These are phyloP conservation scores for Dendrocincla tyrannina DNA, from an alignment of 2,797 vertebrate genomes.

Conservation along the genomic window DNA sequence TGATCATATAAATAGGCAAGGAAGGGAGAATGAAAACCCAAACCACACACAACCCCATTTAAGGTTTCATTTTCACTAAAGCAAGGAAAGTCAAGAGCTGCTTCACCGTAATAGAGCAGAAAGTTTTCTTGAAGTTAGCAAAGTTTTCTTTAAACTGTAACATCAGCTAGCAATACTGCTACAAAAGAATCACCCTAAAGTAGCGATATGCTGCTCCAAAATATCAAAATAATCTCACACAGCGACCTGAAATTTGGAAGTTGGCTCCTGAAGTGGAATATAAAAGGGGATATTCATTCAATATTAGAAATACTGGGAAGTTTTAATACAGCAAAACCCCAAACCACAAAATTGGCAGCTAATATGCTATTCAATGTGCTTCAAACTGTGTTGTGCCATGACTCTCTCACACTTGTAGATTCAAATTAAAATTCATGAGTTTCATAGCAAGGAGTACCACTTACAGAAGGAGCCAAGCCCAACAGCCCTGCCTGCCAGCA, in stretches of 20 bases:
- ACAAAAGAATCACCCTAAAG: background rate
- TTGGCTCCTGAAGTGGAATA: background rate
- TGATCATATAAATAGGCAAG: background rate
- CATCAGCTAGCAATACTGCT: background rate
- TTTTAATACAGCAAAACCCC: constrained; percentile 16
- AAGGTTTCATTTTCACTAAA: background rate
- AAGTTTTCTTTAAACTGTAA: background rate
- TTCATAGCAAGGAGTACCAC: background rate
- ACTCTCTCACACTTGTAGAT: background rate
- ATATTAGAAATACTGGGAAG: constrained; percentile 8
- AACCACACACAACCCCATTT: background rate
- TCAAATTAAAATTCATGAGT: background rate
- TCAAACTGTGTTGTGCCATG: background rate
- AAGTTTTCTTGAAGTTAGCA: background rate
- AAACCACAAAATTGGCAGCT: constrained; percentile 30
- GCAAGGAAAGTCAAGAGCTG: background rate
- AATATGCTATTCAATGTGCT: background rate
- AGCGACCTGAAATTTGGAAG: background rate
- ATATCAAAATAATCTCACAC: background rate
- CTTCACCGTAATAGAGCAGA: background rate
- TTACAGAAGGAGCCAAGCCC: background rate
- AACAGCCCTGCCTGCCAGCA: background rate
- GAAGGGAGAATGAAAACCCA: background rate
- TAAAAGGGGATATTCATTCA: background rate
- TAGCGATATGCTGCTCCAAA: background rate